These are phyloP conservation scores for Eurytoma californica DNA, from an alignment of 2,888 invertebrate genomes.

Conservation along the genomic window DNA sequence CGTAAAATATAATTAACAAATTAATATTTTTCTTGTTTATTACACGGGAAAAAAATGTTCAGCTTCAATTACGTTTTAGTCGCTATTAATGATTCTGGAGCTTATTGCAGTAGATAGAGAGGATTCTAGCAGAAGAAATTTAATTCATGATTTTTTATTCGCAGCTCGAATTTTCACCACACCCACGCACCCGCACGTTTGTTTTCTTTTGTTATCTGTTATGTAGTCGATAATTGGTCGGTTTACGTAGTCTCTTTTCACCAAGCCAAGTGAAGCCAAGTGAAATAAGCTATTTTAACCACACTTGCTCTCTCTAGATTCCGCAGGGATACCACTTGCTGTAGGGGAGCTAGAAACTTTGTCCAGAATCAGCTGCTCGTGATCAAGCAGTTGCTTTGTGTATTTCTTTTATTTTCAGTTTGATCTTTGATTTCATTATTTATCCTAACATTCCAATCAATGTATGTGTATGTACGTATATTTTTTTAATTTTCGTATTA, in stretches of 20 bases:
- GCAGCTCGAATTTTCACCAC: conserved; percentile 16
- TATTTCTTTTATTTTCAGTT: no score
- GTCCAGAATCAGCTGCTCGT: no score
- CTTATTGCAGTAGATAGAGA: not conserved
- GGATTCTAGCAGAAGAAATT: not conserved
- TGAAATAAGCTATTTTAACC: not conserved
- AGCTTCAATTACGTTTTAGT: conserved; percentile 10
- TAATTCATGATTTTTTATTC: conserved; percentile 30
- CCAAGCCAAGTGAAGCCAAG: conserved; percentile 26
- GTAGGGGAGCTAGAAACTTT: no score
- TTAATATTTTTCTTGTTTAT: no score
- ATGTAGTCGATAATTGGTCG: conserved; percentile 27
- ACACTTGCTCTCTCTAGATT: not conserved
- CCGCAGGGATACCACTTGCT: conserved; percentile 20
- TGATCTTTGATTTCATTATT: no score
- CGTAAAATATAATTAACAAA: no score
- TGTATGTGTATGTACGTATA: no score
- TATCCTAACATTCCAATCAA: no score
- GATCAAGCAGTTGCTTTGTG: no score
- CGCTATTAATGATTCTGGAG: not conserved
- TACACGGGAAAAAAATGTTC: not conserved
- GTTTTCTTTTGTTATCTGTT: conserved; percentile 42
- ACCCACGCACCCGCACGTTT: conserved; percentile 16
- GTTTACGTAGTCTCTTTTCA: conserved; percentile 22
- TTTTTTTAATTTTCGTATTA: no score